Conservation (phyloP, 2,113 vertebrate species). For the Nanorana parkeri region DNA sequence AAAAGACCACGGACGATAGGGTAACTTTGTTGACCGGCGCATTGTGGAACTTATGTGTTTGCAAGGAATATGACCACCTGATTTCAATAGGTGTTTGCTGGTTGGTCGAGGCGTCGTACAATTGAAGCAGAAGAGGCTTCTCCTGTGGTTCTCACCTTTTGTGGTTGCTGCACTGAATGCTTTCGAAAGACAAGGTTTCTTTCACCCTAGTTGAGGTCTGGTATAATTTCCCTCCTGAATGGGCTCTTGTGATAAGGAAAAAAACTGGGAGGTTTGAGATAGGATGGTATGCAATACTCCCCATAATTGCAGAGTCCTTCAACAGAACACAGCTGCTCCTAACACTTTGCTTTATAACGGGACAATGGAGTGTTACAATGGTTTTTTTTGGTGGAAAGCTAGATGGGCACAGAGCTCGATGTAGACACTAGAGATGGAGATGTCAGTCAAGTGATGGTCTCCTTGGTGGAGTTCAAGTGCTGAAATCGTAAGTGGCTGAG, state of each 20-base stretch:
- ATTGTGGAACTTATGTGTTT: conserved; percentile 76
- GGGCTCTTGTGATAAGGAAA: conserved; percentile 76
- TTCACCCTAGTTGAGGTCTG: conserved; percentile 69
- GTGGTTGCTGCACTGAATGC: conserved; percentile 72
- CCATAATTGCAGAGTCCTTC: conserved; percentile 73
- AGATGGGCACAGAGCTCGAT: conserved; percentile 72
- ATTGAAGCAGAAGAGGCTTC: conserved; percentile 74
- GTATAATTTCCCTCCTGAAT: conserved; percentile 77
- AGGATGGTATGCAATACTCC: conserved; percentile 76
- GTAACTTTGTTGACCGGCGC: conserved; percentile 75
- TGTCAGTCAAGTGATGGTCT: conserved; percentile 76
- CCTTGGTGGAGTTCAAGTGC: conserved; percentile 74
- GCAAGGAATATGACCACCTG: conserved; percentile 74
- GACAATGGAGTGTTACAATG: conserved; percentile 71
- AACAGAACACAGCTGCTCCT: conserved; percentile 65
- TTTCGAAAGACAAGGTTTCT: conserved; percentile 73
- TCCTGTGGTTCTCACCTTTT: conserved; percentile 75
- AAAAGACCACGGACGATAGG: conserved; percentile 78
- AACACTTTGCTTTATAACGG: conserved; percentile 70
- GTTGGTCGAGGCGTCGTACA: conserved; percentile 69
- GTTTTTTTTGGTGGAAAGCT: conserved; percentile 72
- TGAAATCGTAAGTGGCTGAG: conserved; percentile 75
- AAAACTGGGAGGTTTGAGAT: conserved; percentile 66
- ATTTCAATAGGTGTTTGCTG: conserved; percentile 71
- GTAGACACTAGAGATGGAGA: conserved; percentile 70